These are phyloP conservation scores for Tryphoninae sp. DNA, from an alignment of 2,888 invertebrate species.

Conservation along the genomic window DNA sequence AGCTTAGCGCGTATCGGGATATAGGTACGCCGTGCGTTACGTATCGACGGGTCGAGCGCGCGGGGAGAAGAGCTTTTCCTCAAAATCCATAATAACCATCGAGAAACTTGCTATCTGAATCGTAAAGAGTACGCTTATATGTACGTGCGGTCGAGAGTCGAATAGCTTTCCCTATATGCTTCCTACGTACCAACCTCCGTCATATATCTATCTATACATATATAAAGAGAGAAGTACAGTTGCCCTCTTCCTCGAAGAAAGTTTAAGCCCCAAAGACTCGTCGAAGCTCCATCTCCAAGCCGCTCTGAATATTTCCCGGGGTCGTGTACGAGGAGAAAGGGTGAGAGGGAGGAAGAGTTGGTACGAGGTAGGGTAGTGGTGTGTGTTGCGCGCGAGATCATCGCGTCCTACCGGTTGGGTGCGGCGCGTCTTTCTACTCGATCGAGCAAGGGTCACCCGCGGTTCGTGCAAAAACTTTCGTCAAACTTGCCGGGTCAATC, in stretches of 20 bases:
- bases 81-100: slow-evolving; percentile 55
- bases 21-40: slow-evolving; percentile 12
- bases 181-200: background rate
- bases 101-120: slow-evolving; percentile 28
- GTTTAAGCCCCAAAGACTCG: slow-evolving; percentile 66
- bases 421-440: slow-evolving; percentile 61
- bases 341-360: background rate
- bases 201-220: background rate
- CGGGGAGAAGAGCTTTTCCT: slow-evolving; percentile 21
- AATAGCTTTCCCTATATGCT: slow-evolving; percentile 24
- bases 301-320: slow-evolving; percentile 71
- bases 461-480: slow-evolving; percentile 60
- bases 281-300: slow-evolving; percentile 64
- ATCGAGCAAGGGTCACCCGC: slow-evolving; percentile 62
- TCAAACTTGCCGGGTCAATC: slow-evolving; percentile 64
- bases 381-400: slow-evolving; percentile 55
- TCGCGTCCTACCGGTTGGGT: slow-evolving; percentile 41
- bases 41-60: slow-evolving; percentile 33
- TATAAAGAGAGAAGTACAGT: slow-evolving; percentile 21
- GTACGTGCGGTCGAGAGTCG: slow-evolving; percentile 12
- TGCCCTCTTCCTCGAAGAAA: slow-evolving; percentile 64
- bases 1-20: background rate
- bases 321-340: slow-evolving; percentile 2
- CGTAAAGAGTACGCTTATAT: slow-evolving; percentile 15
- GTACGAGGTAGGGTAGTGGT: slow-evolving; percentile 1